A percentile compares a stretch with the other conserved stretches of the same genome.
phyloP scores from a whole-genome alignment of 1,140 invertebrate species.

The Cydia fagiglandana region DNA sequence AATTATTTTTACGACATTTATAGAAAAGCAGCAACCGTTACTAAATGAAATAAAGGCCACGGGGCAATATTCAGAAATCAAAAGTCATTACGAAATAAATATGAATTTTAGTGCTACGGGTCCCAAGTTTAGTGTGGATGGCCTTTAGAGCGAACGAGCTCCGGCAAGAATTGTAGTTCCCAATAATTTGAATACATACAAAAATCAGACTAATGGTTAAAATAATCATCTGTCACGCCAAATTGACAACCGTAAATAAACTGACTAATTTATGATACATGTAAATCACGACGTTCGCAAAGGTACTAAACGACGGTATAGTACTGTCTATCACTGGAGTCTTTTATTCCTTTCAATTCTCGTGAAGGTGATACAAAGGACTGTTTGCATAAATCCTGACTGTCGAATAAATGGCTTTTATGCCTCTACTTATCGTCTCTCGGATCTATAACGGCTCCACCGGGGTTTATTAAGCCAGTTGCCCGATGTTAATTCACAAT shows the following conservation, averaged over 20 bases:
- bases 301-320: not conserved
- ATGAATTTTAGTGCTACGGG: not conserved
- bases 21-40: not conserved
- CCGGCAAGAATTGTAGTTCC: not conserved
- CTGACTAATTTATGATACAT: not conserved
- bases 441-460: conserved; percentile 44
- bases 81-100: not conserved
- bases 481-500: conserved; percentile 35
- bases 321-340: conserved; percentile 14
- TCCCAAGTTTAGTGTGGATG: too few species aligned
- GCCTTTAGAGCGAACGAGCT: too few species aligned
- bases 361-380: conserved; percentile 34
- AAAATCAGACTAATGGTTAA: not conserved
- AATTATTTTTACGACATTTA: conserved; percentile 21
- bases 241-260: not conserved
- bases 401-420: conserved; percentile 44
- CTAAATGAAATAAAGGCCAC: not conserved
- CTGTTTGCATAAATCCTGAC: conserved; percentile 40
- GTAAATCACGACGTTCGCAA: not conserved
- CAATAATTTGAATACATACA: not conserved
- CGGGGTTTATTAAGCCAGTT: conserved; percentile 49
- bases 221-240: not conserved
- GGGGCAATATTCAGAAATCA: not conserved
- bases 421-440: conserved; percentile 37
- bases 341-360: conserved; percentile 30